Evolutionary conservation across 2,797 vertebrate genomes (phyloP).

Genomic region (Cottoperca gobio): DNA sequence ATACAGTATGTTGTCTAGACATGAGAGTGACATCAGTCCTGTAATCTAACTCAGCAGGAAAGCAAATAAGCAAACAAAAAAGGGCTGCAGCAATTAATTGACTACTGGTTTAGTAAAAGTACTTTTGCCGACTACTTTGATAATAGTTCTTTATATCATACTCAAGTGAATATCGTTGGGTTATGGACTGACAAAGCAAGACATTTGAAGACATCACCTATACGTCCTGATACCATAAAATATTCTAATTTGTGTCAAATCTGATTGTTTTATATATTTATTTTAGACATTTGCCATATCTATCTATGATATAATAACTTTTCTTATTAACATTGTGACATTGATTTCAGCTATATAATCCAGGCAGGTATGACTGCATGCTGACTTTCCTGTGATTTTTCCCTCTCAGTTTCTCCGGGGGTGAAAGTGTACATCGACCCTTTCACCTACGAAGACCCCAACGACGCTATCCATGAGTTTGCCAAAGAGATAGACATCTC

Average conservation of each 20-base stretch:
- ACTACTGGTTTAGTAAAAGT: no score
- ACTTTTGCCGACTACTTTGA: no score
- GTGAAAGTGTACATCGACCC: constrained; percentile 99
- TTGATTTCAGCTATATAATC: not conserved
- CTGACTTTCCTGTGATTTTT: constrained; percentile 3
- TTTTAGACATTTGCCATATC: not conserved
- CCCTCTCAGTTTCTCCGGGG: constrained; percentile 90
- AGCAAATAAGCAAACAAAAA: not conserved
- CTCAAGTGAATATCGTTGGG: no score
- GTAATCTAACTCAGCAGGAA: not conserved
- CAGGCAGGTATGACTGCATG: not conserved
- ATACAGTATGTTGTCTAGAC: not conserved
- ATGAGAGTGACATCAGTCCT: not conserved
- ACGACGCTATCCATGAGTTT: constrained; percentile 97
- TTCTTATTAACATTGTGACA: not conserved
- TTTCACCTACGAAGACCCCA: constrained; percentile 98
- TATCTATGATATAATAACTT: not conserved
- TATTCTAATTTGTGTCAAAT: no score
- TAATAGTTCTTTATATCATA: no score
- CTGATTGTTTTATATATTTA: no score
- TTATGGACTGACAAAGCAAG: no score
- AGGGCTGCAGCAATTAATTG: no score
- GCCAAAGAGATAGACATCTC: constrained; percentile 99
- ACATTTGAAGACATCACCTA: no score
- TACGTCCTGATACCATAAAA: no score